Evolutionary conservation across 2,797 vertebrate species (phyloP), one percentile per base, ranked within the genome.

Genomic region (Lophius americanus): DNA sequence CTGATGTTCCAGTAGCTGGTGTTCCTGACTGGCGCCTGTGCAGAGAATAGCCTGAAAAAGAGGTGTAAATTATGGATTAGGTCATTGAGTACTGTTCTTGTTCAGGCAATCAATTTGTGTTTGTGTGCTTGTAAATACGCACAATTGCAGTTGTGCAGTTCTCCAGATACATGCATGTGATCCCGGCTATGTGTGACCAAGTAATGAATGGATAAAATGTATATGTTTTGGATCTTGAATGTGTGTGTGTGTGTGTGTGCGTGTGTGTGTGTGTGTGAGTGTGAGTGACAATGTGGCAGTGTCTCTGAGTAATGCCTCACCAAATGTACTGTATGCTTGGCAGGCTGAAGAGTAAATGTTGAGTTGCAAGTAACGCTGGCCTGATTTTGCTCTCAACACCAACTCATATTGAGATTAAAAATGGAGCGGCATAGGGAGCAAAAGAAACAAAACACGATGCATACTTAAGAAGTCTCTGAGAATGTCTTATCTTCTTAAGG

Each of bases 31-130:
- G 88, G 84, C 78, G 83, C 88, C 87, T 82, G 78, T 41, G 79
- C 81, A 86, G 51, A 88, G 87, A 89, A 85, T 82, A 86, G 83
- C 77, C 73, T 88, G 72, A 70, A 78, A 87, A 84, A 75, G 74
- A 85, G 80, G 87, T 84, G 87, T 91, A 88, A 91, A 92, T 92
- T 91, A 91, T 91, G 88, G 85, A 91, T 91, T 89, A 89, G 85
- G 73, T 88, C 64, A 11, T 51, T 63, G 56, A 84, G 76, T 77
- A 72, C 81, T 83, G 74, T 79, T 75, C 75, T 63, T 52, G 42
- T 73, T 70, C 73, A 79, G 70, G 53, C 56, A 70, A 61, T 68
- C 74, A 71, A 23, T 72, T 51, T 75, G 32, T 46, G n/a, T 64
- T 4, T 51, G 60, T 49, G 38, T 12, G 43, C 32, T 7, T 68